A percentile compares a stretch with the other conserved stretches of the same genome.
Conservation (phyloP, 2,888 invertebrate species). For the Hoplodrina blanda region DNA sequence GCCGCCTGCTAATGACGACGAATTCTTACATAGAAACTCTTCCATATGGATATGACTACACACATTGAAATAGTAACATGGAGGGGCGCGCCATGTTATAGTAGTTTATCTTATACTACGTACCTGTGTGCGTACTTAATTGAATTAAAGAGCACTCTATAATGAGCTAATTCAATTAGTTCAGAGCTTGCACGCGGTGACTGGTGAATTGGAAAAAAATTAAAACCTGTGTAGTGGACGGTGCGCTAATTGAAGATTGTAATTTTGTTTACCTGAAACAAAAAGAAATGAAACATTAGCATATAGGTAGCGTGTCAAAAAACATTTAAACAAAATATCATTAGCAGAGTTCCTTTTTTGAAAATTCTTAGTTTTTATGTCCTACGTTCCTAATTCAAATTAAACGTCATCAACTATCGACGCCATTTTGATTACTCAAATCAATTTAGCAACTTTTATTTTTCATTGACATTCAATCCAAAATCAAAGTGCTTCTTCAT, state of each 20-base stretch:
- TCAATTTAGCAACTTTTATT: not conserved
- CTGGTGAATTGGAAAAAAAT: conserved; percentile 41
- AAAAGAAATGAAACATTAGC: conserved; percentile 44
- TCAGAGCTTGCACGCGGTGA: conserved; percentile 19
- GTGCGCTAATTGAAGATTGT: conserved; percentile 26
- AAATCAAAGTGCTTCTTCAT: no score
- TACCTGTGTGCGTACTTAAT: conserved; percentile 61
- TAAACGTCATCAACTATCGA: not conserved
- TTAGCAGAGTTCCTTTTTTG: not conserved
- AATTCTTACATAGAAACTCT: no score
- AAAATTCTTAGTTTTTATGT: not conserved
- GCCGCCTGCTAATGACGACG: no score
- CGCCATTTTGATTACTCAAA: conserved; percentile 5
- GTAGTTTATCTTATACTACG: no score
- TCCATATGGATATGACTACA: no score
- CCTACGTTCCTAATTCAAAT: not conserved
- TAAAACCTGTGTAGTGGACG: conserved; percentile 33
- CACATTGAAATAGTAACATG: no score
- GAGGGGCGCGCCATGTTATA: no score
- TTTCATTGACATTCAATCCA: no score
- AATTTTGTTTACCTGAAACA: conserved; percentile 65
- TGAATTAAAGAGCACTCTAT: conserved; percentile 71
- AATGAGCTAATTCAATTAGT: conserved; percentile 72
- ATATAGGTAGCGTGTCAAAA: not conserved
- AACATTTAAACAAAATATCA: not conserved